Percentiles rank a stretch among this genome's conserved stretches.
These are phyloP conservation scores for Polydrusus cervinus DNA, from an alignment of 2,888 invertebrate genomes.

Conservation along the genomic window DNA sequence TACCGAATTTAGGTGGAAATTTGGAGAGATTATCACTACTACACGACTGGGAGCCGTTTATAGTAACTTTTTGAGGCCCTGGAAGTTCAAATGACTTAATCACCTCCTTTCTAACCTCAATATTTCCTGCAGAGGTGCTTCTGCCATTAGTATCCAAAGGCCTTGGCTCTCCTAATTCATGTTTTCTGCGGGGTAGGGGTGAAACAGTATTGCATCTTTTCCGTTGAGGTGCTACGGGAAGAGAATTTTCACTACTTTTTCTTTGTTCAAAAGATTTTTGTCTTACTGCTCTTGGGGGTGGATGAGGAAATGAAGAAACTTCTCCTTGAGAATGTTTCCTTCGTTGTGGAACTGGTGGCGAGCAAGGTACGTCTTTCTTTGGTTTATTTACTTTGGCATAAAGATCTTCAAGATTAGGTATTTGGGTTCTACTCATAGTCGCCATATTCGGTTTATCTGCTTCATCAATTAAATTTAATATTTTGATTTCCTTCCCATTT, in stretches of 20 bases:
- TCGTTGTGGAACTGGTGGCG: slow-evolving; percentile 62
- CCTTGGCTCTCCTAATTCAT: slow-evolving; percentile 21
- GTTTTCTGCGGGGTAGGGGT: slow-evolving; percentile 58
- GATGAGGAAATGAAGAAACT: slow-evolving; percentile 24
- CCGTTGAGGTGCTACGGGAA: slow-evolving; percentile 59
- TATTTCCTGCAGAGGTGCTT: slow-evolving; percentile 57
- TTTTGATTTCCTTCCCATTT: neutral
- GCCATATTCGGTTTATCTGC: neutral
- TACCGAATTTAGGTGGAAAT: slow-evolving; percentile 51
- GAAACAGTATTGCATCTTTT: slow-evolving; percentile 60
- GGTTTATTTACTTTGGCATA: slow-evolving; percentile 62
- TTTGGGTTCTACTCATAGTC: slow-evolving; percentile 1
- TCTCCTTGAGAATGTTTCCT: slow-evolving; percentile 47
- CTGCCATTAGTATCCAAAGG: slow-evolving; percentile 46
- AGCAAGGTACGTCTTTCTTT: slow-evolving; percentile 36
- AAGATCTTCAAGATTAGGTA: slow-evolving; percentile 57
- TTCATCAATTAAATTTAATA: neutral
- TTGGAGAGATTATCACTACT: slow-evolving; percentile 48
- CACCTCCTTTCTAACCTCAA: slow-evolving; percentile 59
- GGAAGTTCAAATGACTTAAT: slow-evolving; percentile 60
- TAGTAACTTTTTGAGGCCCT: slow-evolving; percentile 54
- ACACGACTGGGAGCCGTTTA: slow-evolving; percentile 40
- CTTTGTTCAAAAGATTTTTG: slow-evolving; percentile 66
- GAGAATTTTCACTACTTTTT: slow-evolving; percentile 34
- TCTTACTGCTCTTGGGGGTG: slow-evolving; percentile 61